A percentile compares a stretch with the other conserved stretches of the same genome.
phyloP scores from a whole-genome alignment of 2,797 vertebrate genomes.

The Delichon dasypus region DNA sequence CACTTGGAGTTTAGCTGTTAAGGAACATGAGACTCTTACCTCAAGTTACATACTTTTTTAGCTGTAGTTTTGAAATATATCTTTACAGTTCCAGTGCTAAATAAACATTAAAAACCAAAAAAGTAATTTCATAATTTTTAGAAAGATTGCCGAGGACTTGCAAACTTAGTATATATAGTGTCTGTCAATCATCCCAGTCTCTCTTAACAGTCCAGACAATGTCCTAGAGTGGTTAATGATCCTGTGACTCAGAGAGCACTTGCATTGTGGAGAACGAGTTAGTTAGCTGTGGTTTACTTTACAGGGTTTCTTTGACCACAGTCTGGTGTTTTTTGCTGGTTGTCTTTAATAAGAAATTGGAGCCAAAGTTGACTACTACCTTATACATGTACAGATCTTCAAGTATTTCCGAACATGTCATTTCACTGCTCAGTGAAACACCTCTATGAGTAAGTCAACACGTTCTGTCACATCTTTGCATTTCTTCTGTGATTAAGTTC shows the following conservation, averaged over 20 bases:
- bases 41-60: background rate
- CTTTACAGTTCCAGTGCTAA: background rate
- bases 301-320: background rate
- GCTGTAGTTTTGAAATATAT: background rate
- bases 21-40: background rate
- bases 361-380: background rate
- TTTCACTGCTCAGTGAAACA: background rate
- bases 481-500: background rate
- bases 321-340: accelerated
- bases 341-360: background rate
- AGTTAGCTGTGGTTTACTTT: background rate
- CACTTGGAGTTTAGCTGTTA: background rate
- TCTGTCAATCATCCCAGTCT: background rate
- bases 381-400: background rate
- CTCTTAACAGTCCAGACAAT: background rate
- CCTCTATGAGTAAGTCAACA: background rate
- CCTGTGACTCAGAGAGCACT: background rate
- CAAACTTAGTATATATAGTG: background rate
- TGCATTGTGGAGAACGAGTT: background rate
- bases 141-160: background rate
- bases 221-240: background rate
- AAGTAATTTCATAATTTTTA: background rate
- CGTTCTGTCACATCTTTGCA: background rate
- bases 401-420: background rate
- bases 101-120: background rate